Conservation (phyloP, 2,797 vertebrate species). For the Schizopygopsis malacanthus region DNA sequence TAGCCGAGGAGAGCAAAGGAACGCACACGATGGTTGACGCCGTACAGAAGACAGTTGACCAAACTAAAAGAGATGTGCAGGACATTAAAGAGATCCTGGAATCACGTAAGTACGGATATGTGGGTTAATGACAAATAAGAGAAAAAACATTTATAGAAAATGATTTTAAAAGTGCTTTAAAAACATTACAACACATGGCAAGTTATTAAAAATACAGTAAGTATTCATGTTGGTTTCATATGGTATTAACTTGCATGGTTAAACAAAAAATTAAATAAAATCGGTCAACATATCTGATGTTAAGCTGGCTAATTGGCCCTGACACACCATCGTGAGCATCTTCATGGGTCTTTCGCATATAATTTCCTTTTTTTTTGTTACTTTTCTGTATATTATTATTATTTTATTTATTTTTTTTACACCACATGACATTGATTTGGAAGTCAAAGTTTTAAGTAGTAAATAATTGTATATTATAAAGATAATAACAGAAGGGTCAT, state of each 20-base stretch:
- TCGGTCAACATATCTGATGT: neutral
- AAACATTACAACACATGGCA: no score
- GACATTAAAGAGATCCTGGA: constrained; percentile 62
- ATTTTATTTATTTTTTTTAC: no score
- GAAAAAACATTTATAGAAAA: neutral
- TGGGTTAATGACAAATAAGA: neutral
- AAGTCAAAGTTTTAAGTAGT: neutral
- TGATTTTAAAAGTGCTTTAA: neutral
- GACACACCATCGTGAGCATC: neutral
- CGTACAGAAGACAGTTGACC: constrained; percentile 50
- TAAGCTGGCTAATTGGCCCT: neutral
- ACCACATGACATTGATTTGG: neutral
- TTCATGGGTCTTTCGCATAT: neutral
- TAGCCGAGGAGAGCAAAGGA: constrained; percentile 30
- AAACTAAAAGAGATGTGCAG: constrained; percentile 61
- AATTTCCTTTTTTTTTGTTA: neutral
- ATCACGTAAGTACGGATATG: constrained; percentile 67
- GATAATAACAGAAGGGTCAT: neutral
- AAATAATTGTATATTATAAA: neutral
- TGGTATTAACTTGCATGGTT: neutral
- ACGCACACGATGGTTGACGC: constrained; percentile 43
- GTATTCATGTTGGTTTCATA: neutral
- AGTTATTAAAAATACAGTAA: neutral
- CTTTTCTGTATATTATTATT: neutral
- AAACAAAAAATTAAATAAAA: neutral